Percentiles rank a stretch among this genome's conserved stretches.
These are phyloP conservation scores for Sarcophaga rosellei DNA, from an alignment of 2,888 invertebrate species.

Conservation along the genomic window DNA sequence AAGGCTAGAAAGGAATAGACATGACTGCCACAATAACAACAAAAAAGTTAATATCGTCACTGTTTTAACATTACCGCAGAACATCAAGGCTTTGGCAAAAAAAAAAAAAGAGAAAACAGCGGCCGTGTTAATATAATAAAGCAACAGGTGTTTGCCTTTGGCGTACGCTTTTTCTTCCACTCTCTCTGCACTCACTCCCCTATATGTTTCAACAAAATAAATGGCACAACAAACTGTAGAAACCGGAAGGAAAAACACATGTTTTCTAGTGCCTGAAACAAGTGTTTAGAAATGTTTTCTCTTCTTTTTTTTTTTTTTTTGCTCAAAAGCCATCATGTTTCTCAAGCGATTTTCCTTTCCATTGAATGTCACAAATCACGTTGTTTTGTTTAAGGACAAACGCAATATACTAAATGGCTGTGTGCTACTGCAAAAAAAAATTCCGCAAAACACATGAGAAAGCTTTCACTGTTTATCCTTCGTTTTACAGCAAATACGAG, in stretches of 20 bases:
- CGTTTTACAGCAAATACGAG: constrained; percentile 39
- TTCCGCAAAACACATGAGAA: background rate
- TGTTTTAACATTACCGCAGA: background rate
- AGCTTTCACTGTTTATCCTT: constrained; percentile 29
- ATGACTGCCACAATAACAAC: background rate
- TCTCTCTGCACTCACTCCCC: background rate
- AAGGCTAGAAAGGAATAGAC: background rate
- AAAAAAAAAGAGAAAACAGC: background rate
- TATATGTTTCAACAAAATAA: constrained; percentile 5
- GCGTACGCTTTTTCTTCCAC: background rate
- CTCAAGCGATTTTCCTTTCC: background rate
- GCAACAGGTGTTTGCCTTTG: constrained; percentile 53
- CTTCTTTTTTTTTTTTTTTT: background rate
- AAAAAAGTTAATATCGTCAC: background rate
- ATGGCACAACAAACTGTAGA: constrained; percentile 47
- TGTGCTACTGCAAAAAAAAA: background rate
- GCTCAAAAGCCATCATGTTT: constrained; percentile 38
- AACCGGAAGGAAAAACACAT: constrained; percentile 49
- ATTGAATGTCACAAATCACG: constrained; percentile 67
- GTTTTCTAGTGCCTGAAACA: constrained; percentile 26
- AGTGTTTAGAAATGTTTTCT: constrained; percentile 31
- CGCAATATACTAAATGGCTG: constrained; percentile 49
- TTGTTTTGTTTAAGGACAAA: constrained; percentile 68
- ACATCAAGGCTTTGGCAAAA: background rate
- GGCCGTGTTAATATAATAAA: constrained; percentile 31